A percentile compares a stretch with the other conserved stretches of the same genome.
phyloP scores from a whole-genome alignment of 53 echinoderm and acorn worm species.

The Glandiceps talaboti region DNA sequence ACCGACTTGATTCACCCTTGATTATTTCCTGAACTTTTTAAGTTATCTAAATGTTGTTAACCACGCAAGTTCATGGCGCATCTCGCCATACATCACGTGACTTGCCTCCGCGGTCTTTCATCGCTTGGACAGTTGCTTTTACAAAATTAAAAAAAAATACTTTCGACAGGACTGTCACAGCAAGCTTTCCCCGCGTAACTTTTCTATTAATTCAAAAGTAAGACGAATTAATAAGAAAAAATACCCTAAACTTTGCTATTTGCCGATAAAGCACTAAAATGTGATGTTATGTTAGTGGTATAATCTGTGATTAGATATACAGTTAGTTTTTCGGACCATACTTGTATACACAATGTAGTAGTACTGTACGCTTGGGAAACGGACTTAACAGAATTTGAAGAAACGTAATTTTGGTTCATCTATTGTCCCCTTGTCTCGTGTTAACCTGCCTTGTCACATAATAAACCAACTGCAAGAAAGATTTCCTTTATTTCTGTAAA shows the following conservation, averaged over 20 bases:
- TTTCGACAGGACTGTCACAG: too few relatives aligned
- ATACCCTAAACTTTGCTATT: too few relatives aligned
- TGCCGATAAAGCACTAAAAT: too few relatives aligned
- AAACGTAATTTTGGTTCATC: not conserved
- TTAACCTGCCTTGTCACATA: not conserved
- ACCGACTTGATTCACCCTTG: not conserved
- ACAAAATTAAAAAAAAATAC: too few relatives aligned
- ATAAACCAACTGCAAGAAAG: not conserved
- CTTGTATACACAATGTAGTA: too few relatives aligned
- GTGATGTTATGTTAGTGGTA: too few relatives aligned
- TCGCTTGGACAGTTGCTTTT: not conserved
- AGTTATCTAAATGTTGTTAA: not conserved
- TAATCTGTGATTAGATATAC: too few relatives aligned
- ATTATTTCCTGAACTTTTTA: not conserved
- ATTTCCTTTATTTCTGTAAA: not conserved
- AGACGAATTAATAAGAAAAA: too few relatives aligned
- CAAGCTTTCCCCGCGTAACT: too few relatives aligned
- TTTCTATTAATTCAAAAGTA: too few relatives aligned
- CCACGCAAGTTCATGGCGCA: not conserved
- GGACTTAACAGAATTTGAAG: too few relatives aligned
- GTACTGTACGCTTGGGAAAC: too few relatives aligned
- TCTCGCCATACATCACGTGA: not conserved
- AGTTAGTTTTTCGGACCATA: not conserved
- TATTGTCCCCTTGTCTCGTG: not conserved
- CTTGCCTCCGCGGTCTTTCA: not conserved